Conservation (phyloP, 1,140 invertebrate genomes). For the Drosophila elegans region DNA sequence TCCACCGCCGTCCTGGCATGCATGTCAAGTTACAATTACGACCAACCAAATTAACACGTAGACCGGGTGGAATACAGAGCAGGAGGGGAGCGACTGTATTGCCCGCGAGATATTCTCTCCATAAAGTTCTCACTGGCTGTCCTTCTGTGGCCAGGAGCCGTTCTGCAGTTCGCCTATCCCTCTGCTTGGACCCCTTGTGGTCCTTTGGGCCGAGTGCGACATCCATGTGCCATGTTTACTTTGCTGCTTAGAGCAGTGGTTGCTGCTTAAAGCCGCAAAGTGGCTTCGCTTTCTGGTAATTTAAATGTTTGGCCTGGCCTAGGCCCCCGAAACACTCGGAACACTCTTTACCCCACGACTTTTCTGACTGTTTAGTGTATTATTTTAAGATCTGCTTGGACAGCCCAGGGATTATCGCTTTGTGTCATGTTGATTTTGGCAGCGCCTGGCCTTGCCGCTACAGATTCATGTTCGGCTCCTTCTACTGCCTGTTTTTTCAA, state of each 20-base stretch:
- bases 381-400: constrained; percentile 68
- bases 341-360: background rate
- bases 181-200: background rate
- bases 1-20: constrained; percentile 35
- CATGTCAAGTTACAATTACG: constrained; percentile 83
- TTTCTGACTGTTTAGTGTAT: constrained; percentile 62
- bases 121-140: constrained; percentile 56
- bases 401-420: constrained; percentile 28
- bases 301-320: constrained; percentile 64
- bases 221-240: constrained; percentile 79
- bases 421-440: constrained; percentile 37
- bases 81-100: constrained; percentile 23
- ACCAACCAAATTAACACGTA: constrained; percentile 79
- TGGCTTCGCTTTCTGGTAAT: constrained; percentile 58
- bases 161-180: background rate
- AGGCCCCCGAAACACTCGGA: constrained; percentile 19
- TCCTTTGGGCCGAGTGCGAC: constrained; percentile 39
- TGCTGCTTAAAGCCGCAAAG: constrained; percentile 77
- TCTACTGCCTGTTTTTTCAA: background rate
- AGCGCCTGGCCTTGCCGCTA: background rate
- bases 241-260: constrained; percentile 66
- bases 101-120: constrained; percentile 60
- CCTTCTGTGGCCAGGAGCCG: constrained; percentile 57
- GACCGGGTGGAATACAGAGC: constrained; percentile 11
- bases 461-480: background rate